These are phyloP conservation scores for Sipha maydis DNA, from an alignment of 2,888 invertebrate species.

Conservation along the genomic window DNA sequence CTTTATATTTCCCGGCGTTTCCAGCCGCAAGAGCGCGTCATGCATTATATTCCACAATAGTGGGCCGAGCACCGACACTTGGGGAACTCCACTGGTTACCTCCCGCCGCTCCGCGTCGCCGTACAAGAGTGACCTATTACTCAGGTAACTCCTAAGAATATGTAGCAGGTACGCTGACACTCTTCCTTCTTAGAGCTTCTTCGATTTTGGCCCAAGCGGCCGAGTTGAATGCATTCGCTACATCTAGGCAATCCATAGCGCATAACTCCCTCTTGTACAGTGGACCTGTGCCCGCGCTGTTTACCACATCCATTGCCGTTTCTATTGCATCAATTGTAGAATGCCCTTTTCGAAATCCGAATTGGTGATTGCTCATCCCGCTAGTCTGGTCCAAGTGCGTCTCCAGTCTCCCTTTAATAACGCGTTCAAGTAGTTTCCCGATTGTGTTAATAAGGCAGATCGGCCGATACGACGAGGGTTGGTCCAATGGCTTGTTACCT, in stretches of 20 bases:
- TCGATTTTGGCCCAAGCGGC: no score
- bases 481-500: not conserved
- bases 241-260: not conserved
- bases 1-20: no score
- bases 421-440: not conserved
- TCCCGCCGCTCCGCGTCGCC: no score
- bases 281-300: not conserved
- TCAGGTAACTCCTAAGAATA: no score
- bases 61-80: no score
- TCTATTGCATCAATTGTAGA: not conserved
- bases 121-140: no score
- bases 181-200: no score
- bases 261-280: not conserved
- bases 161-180: no score
- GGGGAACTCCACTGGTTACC: no score
- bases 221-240: not conserved
- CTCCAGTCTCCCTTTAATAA: slow-evolving; percentile 8
- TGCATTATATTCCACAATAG: no score
- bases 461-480: not conserved
- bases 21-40: no score
- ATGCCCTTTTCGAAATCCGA: not conserved
- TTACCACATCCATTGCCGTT: not conserved
- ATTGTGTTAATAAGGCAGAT: not conserved
- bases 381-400: not conserved
- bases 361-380: not conserved